Percentiles rank a stretch among this genome's conserved stretches.
These are phyloP conservation scores for Trissoscelio sp. DNA, from an alignment of 2,888 invertebrate species.

Conservation along the genomic window DNA sequence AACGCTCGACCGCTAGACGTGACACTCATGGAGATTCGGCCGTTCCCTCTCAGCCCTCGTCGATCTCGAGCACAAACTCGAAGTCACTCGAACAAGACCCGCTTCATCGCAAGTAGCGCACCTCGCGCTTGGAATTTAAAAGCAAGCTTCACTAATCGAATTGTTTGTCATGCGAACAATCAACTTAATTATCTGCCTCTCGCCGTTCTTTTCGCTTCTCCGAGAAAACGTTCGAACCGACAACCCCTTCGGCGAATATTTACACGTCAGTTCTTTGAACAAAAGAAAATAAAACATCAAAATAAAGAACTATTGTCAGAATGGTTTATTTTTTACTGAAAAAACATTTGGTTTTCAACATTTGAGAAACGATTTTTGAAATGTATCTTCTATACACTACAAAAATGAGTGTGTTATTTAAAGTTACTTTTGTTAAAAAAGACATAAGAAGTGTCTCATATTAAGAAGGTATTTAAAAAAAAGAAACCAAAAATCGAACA, in stretches of 20 bases:
- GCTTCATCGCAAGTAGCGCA: conserved; percentile 58
- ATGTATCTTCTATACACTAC: too few species aligned
- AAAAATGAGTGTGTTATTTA: too few species aligned
- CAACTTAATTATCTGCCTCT: conserved; percentile 62
- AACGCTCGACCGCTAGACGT: conserved; percentile 69
- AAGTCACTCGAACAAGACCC: conserved; percentile 48
- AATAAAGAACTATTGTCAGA: too few species aligned
- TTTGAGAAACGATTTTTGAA: too few species aligned
- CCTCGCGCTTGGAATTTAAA: conserved; percentile 53
- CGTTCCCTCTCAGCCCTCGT: conserved; percentile 46
- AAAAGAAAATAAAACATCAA: conserved; percentile 9
- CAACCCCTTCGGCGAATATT: conserved; percentile 40
- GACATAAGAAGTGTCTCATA: too few species aligned
- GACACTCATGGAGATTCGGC: conserved; percentile 72
- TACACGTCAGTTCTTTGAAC: conserved; percentile 43
- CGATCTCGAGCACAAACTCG: conserved; percentile 47
- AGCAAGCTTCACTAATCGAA: conserved; percentile 60
- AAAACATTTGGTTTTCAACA: too few species aligned
- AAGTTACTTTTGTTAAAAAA: too few species aligned
- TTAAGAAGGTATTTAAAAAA: too few species aligned
- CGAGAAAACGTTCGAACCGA: conserved; percentile 12
- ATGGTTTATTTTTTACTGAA: too few species aligned
- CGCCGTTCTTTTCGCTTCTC: conserved; percentile 48
- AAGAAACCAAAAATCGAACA: too few species aligned
- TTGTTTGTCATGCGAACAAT: conserved; percentile 69